Evolutionary conservation across 2,797 vertebrate species (phyloP).

Genomic region (Selene dorsalis): DNA sequence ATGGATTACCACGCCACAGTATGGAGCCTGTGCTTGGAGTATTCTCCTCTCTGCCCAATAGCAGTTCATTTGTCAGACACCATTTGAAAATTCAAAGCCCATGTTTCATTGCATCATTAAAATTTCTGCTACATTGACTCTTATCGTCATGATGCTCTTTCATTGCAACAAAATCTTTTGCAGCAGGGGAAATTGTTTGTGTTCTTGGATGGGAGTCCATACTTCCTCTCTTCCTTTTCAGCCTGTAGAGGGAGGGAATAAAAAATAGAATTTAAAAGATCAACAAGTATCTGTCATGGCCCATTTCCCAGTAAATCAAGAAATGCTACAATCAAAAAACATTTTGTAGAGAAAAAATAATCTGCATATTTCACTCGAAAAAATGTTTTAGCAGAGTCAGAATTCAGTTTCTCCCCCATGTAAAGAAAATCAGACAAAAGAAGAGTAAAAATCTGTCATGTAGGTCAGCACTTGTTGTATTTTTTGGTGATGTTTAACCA

Average conservation of each 20-base stretch:
- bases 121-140: not conserved
- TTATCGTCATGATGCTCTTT: not conserved
- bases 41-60: slow-evolving; percentile 14
- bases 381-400: not conserved
- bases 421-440: slow-evolving; percentile 6
- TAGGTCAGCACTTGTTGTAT: not conserved
- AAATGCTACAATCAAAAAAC: not conserved
- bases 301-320: slow-evolving; percentile 10
- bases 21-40: not conserved
- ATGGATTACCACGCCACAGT: slow-evolving; percentile 33
- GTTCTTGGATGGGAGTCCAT: not conserved
- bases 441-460: not conserved
- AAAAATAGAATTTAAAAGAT: not conserved
- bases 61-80: slow-evolving; percentile 22
- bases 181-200: slow-evolving; percentile 3
- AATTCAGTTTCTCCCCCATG: not conserved
- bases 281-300: not conserved
- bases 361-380: not conserved
- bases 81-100: slow-evolving; percentile 1
- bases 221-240: not conserved
- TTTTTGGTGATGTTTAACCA: not conserved
- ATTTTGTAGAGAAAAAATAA: not conserved
- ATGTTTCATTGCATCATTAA: slow-evolving; percentile 18
- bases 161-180: slow-evolving; percentile 10
- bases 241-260: not conserved